These are phyloP conservation scores for Bathynomus jamesi DNA, from an alignment of 1,140 invertebrate species.

Conservation along the genomic window DNA sequence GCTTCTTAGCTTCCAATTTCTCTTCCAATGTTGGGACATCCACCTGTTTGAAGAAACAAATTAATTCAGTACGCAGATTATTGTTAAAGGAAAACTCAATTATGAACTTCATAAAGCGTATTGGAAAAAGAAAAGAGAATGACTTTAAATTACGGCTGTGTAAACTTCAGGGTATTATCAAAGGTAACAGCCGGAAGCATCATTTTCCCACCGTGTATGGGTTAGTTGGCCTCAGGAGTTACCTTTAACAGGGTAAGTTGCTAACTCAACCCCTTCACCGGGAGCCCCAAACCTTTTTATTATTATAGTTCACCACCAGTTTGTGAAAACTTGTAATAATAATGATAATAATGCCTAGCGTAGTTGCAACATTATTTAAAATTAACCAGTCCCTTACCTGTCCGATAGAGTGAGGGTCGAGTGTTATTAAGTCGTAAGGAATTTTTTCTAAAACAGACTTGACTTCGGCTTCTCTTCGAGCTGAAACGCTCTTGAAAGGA, in stretches of 20 bases:
- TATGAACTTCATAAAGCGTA: too few relatives aligned
- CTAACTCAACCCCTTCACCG: too few relatives aligned
- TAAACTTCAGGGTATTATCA: neutral
- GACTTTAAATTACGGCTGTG: neutral
- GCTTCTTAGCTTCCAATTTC: conserved; percentile 68
- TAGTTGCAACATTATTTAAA: neutral
- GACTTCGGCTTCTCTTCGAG: conserved; percentile 91
- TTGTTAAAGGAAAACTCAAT: too few relatives aligned
- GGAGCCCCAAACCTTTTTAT: too few relatives aligned
- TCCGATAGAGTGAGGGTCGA: conserved; percentile 69
- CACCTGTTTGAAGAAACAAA: conserved; percentile 47
- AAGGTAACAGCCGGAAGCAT: neutral
- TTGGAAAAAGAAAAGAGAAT: neutral
- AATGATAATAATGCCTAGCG: neutral
- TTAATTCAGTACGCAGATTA: too few relatives aligned
- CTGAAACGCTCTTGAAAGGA: conserved; percentile 87
- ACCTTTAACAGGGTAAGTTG: too few relatives aligned
- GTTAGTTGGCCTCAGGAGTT: too few relatives aligned
- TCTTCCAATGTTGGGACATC: conserved; percentile 69
- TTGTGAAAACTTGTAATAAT: neutral
- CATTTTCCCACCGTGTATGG: too few relatives aligned
- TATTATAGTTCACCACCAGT: neutral
- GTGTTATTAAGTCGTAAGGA: conserved; percentile 70
- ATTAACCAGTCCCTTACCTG: conserved; percentile 42
- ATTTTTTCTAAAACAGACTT: conserved; percentile 88